phyloP scores from a whole-genome alignment of 2,888 invertebrate genomes.

The Macrosiphum euphorbiae region DNA sequence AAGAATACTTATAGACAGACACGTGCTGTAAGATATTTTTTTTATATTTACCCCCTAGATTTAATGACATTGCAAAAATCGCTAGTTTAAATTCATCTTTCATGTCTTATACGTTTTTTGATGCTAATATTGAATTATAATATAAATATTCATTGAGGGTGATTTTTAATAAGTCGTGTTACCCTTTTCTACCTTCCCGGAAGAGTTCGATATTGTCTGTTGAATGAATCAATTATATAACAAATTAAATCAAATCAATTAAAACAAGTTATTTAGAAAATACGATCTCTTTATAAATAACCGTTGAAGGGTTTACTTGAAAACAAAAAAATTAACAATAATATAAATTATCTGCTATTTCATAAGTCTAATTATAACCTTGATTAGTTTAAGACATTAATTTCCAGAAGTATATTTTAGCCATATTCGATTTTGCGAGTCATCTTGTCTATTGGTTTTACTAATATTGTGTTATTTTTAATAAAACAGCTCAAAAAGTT shows the following conservation, averaged over 20 bases:
- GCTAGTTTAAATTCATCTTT: not conserved
- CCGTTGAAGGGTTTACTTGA: not conserved
- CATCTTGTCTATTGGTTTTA: not conserved
- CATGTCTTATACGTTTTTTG: not conserved
- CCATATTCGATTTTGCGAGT: not conserved
- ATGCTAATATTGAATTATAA: not conserved
- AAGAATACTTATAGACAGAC: not conserved
- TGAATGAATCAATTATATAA: not conserved
- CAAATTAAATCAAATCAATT: not conserved
- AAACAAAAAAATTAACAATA: not conserved
- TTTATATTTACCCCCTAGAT: not conserved
- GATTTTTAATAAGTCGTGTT: not conserved
- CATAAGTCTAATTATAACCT: not conserved
- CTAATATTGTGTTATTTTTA: not conserved
- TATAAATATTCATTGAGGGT: not conserved
- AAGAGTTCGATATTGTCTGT: not conserved
- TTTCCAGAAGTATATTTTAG: not conserved
- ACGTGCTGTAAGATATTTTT: not conserved
- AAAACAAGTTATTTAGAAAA: not conserved
- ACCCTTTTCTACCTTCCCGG: not conserved
- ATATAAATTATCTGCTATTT: not conserved
- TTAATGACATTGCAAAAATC: not conserved
- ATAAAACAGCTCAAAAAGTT: no score
- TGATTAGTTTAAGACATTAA: not conserved
- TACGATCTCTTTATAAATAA: not conserved